Base-by-base conservation (phyloP, 2,797 vertebrate genomes). In the Hyperoplus immaculatus region DNA sequence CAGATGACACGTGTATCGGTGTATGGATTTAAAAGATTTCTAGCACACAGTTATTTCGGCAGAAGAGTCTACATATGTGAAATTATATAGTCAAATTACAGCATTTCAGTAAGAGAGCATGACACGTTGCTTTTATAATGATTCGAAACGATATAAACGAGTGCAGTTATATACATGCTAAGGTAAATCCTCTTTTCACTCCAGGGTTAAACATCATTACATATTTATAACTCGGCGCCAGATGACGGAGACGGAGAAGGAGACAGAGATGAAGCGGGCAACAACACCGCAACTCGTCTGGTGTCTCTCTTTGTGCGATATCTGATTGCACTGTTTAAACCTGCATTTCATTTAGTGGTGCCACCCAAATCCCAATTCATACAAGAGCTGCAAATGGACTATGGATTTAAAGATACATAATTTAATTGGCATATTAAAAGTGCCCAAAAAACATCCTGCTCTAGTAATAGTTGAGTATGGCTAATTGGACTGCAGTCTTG, bases 181-280 rank as follows among this genome's bases (percentile, higher is more conserved):
- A 87, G 87, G 94, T 89, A 91, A 93, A 91, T 93, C 81, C 90
- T 90, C 89, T 87, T 89, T 92, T 93, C 88, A 88, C 86, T 86
- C 87, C 81, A 67, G 91, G 83, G 81, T 94, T 94, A 94, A 95
- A 94, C 90, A 94, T 94, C 92, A 95, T 95, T 95, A 94, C 89
- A 93, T 94, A 95, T 95, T 95, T 95, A 95, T 95, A 94, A 94
- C 87, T 87, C 85, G 80, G 91, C 84, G 92, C 91, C 92, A 94
- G 91, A 94, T 93, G 94, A 95, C 92, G 92, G 89, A 91, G 84
- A 89, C 85, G 80, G 83, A 89, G 84, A 88, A 84, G 75, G 86
- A 86, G 89, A 77, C 81, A 81, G 86, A 83, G 86, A 91, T 72
- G 90, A 90, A 92, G 85, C 90, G 88, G 89, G 82, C 88, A 89